Evolutionary conservation across 2,888 invertebrate species (phyloP).

Genomic region (Ecdyonurus torrentis): DNA sequence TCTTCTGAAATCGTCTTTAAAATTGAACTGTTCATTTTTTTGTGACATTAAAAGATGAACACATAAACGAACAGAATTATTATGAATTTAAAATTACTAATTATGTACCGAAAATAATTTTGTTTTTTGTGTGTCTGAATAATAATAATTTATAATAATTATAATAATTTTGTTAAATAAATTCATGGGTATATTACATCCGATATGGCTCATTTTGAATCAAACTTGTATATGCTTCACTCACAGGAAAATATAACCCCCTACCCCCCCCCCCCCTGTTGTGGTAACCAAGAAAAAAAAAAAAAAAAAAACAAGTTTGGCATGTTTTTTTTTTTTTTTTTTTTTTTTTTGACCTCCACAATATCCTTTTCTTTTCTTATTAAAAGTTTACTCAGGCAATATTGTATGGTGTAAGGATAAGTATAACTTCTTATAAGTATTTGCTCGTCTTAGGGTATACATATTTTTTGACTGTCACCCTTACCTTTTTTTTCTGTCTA

Average conservation of each 20-base stretch:
- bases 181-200: background rate
- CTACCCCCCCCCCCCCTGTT: background rate
- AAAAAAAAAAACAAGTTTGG: constrained; percentile 1
- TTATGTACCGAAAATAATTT: no score
- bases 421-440: no score
- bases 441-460: background rate
- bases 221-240: background rate
- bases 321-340: background rate
- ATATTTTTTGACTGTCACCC: background rate
- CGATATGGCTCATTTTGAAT: background rate
- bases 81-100: no score
- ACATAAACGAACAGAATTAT: no score
- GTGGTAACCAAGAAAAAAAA: no score
- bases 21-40: no score
- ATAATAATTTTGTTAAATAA: background rate
- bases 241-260: background rate
- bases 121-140: no score
- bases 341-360: background rate
- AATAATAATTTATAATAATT: no score
- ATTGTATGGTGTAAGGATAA: no score
- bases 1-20: no score
- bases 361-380: background rate
- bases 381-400: no score
- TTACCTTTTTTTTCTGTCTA: background rate
- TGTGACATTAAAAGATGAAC: no score